Conservation (phyloP, 1,140 invertebrate species). For the Steinernema khuongi region DNA sequence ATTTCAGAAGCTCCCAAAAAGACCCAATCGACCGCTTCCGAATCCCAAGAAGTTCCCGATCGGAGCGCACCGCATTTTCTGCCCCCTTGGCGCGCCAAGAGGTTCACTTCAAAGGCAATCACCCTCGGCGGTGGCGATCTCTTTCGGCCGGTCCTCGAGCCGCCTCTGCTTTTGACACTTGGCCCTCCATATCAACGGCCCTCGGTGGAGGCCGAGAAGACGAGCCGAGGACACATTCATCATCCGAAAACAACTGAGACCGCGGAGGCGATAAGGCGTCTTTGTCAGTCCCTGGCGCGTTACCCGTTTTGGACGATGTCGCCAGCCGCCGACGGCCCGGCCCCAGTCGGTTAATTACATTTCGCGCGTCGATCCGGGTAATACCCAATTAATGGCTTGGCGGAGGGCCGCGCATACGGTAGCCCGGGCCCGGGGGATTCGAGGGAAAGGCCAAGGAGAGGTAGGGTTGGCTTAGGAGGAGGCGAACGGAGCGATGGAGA, state of each 20-base stretch:
- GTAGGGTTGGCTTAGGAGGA: not conserved
- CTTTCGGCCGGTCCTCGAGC: not conserved
- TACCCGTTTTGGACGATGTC: not conserved
- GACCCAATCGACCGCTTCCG: too few relatives aligned
- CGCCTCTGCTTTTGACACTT: constrained; percentile 3
- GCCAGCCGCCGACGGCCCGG: not conserved
- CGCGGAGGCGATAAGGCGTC: not conserved
- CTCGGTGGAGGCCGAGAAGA: not conserved
- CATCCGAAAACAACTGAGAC: constrained; percentile 12
- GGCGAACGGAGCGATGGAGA: not conserved
- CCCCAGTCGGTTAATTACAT: constrained; percentile 2
- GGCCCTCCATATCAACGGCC: not conserved
- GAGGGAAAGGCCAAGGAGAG: not conserved
- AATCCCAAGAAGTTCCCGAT: too few relatives aligned
- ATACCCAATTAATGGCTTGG: constrained; percentile 13
- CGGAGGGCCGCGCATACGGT: constrained; percentile 3
- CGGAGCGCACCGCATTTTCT: too few relatives aligned
- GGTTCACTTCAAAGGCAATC: not conserved
- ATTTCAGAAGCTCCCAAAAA: too few relatives aligned
- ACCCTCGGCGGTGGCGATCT: not conserved
- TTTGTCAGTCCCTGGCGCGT: not conserved
- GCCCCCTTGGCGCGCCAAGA: not conserved
- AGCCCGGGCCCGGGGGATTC: not conserved
- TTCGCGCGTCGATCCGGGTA: constrained; percentile 9
- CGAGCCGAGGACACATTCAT: constrained; percentile 8